Base-by-base conservation (phyloP, 2,113 vertebrate species). In the Proteles cristata region DNA sequence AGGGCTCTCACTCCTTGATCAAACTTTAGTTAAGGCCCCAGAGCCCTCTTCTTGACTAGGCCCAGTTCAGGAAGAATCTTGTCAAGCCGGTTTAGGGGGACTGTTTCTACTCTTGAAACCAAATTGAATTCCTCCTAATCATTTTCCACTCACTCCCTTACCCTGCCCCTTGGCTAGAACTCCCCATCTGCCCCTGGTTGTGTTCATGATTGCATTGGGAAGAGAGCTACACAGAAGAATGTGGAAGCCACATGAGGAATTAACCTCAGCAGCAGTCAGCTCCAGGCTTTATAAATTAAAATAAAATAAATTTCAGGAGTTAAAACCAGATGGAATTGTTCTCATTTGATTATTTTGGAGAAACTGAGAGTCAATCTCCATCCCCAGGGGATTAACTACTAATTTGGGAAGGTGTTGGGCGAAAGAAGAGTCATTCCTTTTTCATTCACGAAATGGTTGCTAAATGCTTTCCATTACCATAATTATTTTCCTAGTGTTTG, bases 281-380 rank as follows among this genome's bases (percentile, higher is more conserved):
- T 45, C 15, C 35, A 77, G 35, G 15, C 43, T 63, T 97, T 87
- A 89, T 89, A 69, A 63, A 66, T 92, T 96, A 48, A 31, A 76
- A 89, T 89, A 50, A 50, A 48, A 86, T 96, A 2, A 39, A 94
- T 82, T 68, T 90, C 12, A n/a, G 15, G 58, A 53, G 81, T 96
- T 68, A 66, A 90, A 61, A 53, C 11, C 90, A 93, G 86, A 90
- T 73, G 77, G 53, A 85, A 43, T 88, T 93, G 23, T 31, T 93
- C 73, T 93, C 93, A 87, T 86, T 96, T 90, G 61, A 89, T 94
- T 93, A 92, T 86, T 65, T 77, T 4, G 6, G 19, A 11, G 17
- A 11, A 66, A 83, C 77, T 66, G 53, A 33, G 90, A 95, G n/a
- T 71, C 23, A 74, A 16, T 95, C 86, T 96, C 48, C 3, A 90